Evolutionary conservation across 2,888 invertebrate species (phyloP), one percentile per base, ranked within the genome.

Genomic region (Sinotaia quadrata): DNA sequence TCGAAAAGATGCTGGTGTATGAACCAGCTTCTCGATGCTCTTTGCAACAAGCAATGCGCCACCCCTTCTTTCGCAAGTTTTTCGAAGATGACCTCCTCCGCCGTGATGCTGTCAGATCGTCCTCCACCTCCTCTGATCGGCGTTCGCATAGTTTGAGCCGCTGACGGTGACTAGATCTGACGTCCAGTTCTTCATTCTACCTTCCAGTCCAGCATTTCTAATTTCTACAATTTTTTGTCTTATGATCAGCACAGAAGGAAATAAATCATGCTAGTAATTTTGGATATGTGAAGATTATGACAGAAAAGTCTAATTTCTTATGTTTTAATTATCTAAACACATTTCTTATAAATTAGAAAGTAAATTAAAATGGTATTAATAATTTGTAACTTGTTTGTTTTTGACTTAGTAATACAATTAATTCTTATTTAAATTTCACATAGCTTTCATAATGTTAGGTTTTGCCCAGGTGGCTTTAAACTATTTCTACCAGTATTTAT

Each of bases 1-100:
- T 99, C 82, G 92, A 93, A 81, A 92, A 93, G 88, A 98, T 99
- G 98, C 91, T 99, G 87, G 97, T 96, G 82, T 99, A 98, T 89
- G 98, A 98, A 88, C 98, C 98, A 34, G 91, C 93, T 72, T 93
- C 95, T 85, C 92, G 99, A 75, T 93, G 98, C 85, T 93, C 94
- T 81, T 91, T 98, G 80, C 91, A 91, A 67, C 96, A 98, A 83
- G 95, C 97, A 21, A 90, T 99, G 82, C 90, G 92, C 61, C 98
- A 98, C 90, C 94, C 95, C 63, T 98, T 97, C 91, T 98, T 98
- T 90, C 76, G 80, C 66, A 79, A 81, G 67, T 81, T 81, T 68
- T 76, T 78, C 65, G 71, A 79, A 44, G 69, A 73, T 24, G 76
- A 75, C 33, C 71, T 75, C 27, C 71, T 75, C 4, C 65, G 74